A percentile compares a stretch with the other conserved stretches of the same genome.
These are phyloP conservation scores for Lasiurus cinereus DNA, from an alignment of 2,113 vertebrate species.

Conservation along the genomic window DNA sequence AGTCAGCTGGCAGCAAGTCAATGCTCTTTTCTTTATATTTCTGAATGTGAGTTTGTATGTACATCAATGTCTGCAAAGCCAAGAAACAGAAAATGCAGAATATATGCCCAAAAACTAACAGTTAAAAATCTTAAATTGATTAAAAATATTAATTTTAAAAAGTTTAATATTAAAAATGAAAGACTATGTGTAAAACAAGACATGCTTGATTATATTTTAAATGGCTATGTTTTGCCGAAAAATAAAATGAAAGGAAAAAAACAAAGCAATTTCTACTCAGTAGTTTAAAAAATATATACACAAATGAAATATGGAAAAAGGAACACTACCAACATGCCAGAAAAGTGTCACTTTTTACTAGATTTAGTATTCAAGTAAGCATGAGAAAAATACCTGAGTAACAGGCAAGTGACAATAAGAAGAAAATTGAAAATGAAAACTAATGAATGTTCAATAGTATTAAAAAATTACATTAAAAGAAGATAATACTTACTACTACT, in stretches of 20 bases:
- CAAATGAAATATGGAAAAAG: neutral
- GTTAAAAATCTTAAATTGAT: slow-evolving; percentile 28
- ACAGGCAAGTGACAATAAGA: neutral
- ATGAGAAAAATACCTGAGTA: neutral
- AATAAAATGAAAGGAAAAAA: slow-evolving; percentile 65
- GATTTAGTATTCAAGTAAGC: neutral
- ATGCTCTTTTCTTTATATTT: neutral
- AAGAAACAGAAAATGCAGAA: slow-evolving; percentile 7
- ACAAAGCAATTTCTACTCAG: neutral
- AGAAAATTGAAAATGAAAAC: neutral
- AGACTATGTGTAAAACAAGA: neutral
- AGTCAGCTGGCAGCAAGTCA: neutral
- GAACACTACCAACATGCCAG: neutral
- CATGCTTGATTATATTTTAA: slow-evolving; percentile 1
- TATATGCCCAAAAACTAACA: neutral
- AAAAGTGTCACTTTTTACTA: neutral
- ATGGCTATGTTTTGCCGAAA: neutral
- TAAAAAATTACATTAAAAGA: neutral
- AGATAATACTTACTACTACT: neutral
- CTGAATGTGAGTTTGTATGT: neutral
- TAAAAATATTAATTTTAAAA: neutral
- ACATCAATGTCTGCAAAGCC: neutral
- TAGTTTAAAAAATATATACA: neutral
- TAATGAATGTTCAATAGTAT: slow-evolving; percentile 3
- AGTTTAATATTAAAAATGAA: slow-evolving; percentile 25